A percentile compares a stretch with the other conserved stretches of the same genome.
Conservation (phyloP, 2,113 vertebrate genomes). For the Miniopterus natalensis region DNA sequence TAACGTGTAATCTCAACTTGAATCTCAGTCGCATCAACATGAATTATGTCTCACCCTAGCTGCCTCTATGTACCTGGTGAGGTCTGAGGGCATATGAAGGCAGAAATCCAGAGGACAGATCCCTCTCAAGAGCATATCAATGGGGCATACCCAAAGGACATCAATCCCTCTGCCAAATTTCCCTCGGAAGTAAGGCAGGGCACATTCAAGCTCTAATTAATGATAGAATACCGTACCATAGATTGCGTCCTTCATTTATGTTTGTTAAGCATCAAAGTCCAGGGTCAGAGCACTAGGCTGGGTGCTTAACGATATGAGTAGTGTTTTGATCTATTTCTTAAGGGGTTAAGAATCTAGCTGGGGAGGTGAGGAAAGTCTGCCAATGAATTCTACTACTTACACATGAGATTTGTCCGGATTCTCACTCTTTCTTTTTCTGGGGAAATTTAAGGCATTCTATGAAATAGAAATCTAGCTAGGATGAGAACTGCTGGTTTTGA, state of each 20-base stretch:
- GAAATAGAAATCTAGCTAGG: slow-evolving; percentile 41
- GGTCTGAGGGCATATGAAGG: background rate
- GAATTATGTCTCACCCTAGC: background rate
- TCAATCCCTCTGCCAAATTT: background rate
- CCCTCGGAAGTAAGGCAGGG: background rate
- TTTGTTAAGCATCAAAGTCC: background rate
- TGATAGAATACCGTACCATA: background rate
- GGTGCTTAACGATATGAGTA: background rate
- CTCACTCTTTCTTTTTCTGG: slow-evolving; percentile 14
- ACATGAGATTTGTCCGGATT: background rate
- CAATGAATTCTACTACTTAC: slow-evolving; percentile 45
- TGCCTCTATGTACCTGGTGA: background rate
- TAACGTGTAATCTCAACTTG: background rate
- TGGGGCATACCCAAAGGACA: background rate
- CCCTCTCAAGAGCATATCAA: background rate
- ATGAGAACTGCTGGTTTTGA: slow-evolving; percentile 43
- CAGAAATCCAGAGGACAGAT: background rate
- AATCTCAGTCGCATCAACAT: background rate
- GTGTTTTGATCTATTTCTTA: background rate
- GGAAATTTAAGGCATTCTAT: slow-evolving; percentile 35
- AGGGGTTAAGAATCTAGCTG: background rate
- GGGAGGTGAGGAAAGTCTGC: background rate
- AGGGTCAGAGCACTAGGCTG: background rate
- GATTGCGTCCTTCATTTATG: background rate
- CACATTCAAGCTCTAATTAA: background rate